phyloP scores from a whole-genome alignment of 2,888 invertebrate species.

The Empis livida region DNA sequence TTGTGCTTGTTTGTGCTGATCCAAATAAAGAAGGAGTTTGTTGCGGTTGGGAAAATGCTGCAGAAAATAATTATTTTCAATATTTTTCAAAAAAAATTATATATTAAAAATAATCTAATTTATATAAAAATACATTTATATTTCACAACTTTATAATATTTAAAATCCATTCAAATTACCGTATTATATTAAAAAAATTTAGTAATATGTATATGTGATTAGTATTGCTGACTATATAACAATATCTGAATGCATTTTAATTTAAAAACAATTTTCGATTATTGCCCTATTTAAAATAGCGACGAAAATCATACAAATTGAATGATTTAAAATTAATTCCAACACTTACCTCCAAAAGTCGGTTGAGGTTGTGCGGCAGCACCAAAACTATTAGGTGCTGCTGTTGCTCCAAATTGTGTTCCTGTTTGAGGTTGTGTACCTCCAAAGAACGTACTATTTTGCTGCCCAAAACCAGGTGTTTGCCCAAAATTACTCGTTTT shows the following conservation, averaged over 20 bases:
- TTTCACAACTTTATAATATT: too few species aligned
- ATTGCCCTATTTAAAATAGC: too few species aligned
- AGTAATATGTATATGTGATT: too few species aligned
- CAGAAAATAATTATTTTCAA: constrained; percentile 14
- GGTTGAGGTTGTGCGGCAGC: constrained; percentile 37
- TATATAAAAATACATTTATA: too few species aligned
- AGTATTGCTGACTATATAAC: too few species aligned
- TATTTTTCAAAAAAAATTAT: neutral
- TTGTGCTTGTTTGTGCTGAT: constrained; percentile 33
- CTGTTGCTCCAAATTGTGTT: constrained; percentile 1
- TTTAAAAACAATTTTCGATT: constrained; percentile 1
- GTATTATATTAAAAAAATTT: too few species aligned
- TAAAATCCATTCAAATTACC: too few species aligned
- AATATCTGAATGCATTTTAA: neutral
- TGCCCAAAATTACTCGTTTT: too few species aligned
- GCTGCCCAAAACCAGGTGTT: too few species aligned
- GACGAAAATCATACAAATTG: neutral
- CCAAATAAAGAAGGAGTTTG: constrained; percentile 49
- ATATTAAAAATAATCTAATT: too few species aligned
- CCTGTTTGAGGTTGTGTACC: too few species aligned
- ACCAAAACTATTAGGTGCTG: constrained; percentile 54
- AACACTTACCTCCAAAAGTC: constrained; percentile 30
- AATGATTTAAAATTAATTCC: neutral
- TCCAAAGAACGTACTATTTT: too few species aligned
- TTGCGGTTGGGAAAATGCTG: constrained; percentile 32